Percentiles rank a stretch among this genome's conserved stretches.
Evolutionary conservation across 2,113 vertebrate genomes (phyloP).

Genomic region (Nothobranchius furzeri): DNA sequence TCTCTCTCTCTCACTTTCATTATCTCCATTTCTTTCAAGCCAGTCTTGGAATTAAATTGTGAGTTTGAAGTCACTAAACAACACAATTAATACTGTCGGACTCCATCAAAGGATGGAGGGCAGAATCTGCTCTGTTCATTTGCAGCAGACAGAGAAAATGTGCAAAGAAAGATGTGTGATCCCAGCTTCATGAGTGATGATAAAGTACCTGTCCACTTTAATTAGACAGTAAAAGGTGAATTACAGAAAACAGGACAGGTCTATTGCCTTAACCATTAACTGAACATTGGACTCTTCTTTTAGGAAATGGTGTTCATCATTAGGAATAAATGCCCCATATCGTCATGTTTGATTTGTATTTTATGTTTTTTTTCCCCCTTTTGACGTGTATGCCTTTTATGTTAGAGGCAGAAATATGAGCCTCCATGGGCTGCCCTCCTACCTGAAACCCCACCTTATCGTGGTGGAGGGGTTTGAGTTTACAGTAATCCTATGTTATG

Average conservation of each 20-base stretch:
- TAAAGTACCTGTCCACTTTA: constrained; percentile 22
- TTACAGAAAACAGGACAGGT: constrained; percentile 2
- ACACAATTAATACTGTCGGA: constrained; percentile 55
- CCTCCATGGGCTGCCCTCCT: too few relatives aligned
- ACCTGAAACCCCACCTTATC: too few relatives aligned
- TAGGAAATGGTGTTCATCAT: not conserved
- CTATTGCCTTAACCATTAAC: constrained; percentile 17
- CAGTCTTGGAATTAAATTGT: constrained; percentile 47
- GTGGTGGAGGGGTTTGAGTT: too few relatives aligned
- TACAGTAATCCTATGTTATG: too few relatives aligned
- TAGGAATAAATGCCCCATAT: not conserved
- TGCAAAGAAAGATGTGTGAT: constrained; percentile 14
- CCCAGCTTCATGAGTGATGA: constrained; percentile 9
- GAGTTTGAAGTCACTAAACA: constrained; percentile 58
- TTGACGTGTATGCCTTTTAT: too few relatives aligned
- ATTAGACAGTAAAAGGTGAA: constrained; percentile 9
- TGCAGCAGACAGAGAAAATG: constrained; percentile 17
- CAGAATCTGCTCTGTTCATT: constrained; percentile 30
- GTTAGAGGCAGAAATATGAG: too few relatives aligned
- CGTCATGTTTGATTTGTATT: not conserved
- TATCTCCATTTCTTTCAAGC: constrained; percentile 20
- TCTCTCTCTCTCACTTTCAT: not conserved
- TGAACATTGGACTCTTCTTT: not conserved
- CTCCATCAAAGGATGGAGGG: constrained; percentile 22
- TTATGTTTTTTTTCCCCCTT: not conserved